A percentile compares a stretch with the other conserved stretches of the same genome.
phyloP scores from a whole-genome alignment of 2,888 invertebrate genomes.

The Sepiola atlantica region DNA sequence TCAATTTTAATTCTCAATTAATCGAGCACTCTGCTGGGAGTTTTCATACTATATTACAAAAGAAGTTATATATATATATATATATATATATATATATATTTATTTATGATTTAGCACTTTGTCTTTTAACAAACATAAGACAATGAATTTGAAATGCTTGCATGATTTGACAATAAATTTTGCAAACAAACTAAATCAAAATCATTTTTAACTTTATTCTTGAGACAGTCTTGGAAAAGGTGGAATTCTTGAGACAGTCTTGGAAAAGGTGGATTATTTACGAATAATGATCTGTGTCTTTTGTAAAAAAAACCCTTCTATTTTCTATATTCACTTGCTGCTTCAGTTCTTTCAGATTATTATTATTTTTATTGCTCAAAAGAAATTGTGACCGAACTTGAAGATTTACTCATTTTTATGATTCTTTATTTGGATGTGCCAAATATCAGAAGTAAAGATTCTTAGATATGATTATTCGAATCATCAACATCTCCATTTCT shows the following conservation, averaged over 20 bases:
- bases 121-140: background rate
- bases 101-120: background rate
- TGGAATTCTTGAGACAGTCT: background rate
- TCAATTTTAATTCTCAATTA: no score
- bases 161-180: background rate
- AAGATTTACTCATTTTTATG: constrained; percentile 5
- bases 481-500: background rate
- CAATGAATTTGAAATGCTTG: background rate
- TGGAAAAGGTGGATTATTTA: constrained; percentile 13
- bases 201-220: background rate
- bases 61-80: no score
- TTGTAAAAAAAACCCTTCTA: constrained; percentile 32
- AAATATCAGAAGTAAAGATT: background rate
- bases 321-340: constrained; percentile 13
- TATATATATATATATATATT: background rate
- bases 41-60: no score
- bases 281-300: background rate
- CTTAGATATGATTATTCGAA: background rate
- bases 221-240: constrained; percentile 3
- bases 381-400: background rate
- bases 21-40: no score
- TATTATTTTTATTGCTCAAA: background rate
- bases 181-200: background rate
- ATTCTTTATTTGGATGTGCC: constrained; percentile 4
- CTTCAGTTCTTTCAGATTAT: background rate